Evolutionary conservation across 2,888 invertebrate genomes (phyloP).

Genomic region (Philereme transversata): DNA sequence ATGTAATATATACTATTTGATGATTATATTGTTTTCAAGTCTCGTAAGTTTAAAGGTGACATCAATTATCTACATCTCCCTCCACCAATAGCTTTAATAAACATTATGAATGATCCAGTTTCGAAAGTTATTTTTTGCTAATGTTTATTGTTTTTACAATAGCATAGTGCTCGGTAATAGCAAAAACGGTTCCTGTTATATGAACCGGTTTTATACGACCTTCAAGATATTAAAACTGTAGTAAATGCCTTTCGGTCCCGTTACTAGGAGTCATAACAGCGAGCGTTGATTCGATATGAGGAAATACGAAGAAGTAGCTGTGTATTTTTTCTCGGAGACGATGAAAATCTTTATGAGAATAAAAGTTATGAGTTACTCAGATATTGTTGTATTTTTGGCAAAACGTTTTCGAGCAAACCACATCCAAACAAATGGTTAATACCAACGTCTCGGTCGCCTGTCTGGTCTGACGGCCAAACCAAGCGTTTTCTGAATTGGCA

Average conservation of each 20-base stretch:
- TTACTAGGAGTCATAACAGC: conserved; percentile 33
- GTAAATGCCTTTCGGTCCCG: conserved; percentile 43
- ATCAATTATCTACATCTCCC: too few species aligned
- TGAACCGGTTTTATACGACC: conserved; percentile 63
- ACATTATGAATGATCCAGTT: conserved; percentile 50
- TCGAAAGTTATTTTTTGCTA: conserved; percentile 46
- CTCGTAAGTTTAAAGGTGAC: too few species aligned
- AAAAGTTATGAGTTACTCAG: conserved; percentile 4
- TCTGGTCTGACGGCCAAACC: conserved; percentile 13
- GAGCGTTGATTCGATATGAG: conserved; percentile 20
- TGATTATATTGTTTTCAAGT: too few species aligned
- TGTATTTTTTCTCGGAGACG: conserved; percentile 3
- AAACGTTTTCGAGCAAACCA: conserved; percentile 12
- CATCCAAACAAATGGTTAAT: conserved; percentile 23
- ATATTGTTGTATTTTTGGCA: conserved; percentile 6
- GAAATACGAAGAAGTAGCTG: conserved; percentile 10
- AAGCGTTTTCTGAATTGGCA: conserved; percentile 33
- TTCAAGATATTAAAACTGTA: conserved; percentile 46
- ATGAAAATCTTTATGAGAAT: neutral
- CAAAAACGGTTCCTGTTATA: conserved; percentile 61
- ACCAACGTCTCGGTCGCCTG: neutral
- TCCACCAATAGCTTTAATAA: too few species aligned
- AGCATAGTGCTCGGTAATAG: conserved; percentile 38
- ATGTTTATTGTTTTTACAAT: conserved; percentile 66
- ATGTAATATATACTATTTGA: too few species aligned